Evolutionary conservation across 2,888 invertebrate genomes (phyloP).

Genomic region (Saturnia japonica): DNA sequence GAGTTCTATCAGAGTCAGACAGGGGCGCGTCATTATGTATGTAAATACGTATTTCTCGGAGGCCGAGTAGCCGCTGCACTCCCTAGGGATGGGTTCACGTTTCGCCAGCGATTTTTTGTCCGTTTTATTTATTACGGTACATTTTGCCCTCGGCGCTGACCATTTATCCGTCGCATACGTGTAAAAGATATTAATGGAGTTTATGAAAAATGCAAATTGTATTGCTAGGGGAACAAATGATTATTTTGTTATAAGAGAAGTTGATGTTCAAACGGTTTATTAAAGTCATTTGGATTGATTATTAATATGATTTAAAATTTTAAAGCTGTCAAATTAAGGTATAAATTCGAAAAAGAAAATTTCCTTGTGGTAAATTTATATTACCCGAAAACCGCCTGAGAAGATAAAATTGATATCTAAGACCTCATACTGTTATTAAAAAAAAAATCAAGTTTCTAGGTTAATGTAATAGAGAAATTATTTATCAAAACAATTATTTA

Average conservation of each 20-base stretch:
- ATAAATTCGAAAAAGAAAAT: no score
- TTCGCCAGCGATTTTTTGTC: constrained; percentile 52
- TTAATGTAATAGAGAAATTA: no score
- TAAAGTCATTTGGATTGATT: no score
- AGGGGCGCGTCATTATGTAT: constrained; percentile 51
- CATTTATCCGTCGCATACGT: constrained; percentile 40
- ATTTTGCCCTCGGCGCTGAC: constrained; percentile 31
- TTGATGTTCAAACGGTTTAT: not conserved
- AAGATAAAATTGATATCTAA: no score
- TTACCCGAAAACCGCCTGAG: no score
- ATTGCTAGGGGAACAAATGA: not conserved
- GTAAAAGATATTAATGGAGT: constrained; percentile 38
- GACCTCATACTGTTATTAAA: no score
- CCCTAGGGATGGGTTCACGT: constrained; percentile 45
- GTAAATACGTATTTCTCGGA: constrained; percentile 47
- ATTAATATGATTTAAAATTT: no score
- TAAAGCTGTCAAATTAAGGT: no score
- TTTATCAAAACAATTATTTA: no score
- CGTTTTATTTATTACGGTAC: constrained; percentile 59
- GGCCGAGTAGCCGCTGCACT: constrained; percentile 36
- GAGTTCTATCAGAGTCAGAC: constrained; percentile 36
- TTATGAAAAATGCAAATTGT: constrained; percentile 10
- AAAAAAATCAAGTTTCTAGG: no score
- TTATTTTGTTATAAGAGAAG: not conserved
- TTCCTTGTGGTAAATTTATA: no score